phyloP scores from a whole-genome alignment of 30 jellyfish, hydroid and myxozoan genomes.

The Hydractinia symbiolongicarpus region DNA sequence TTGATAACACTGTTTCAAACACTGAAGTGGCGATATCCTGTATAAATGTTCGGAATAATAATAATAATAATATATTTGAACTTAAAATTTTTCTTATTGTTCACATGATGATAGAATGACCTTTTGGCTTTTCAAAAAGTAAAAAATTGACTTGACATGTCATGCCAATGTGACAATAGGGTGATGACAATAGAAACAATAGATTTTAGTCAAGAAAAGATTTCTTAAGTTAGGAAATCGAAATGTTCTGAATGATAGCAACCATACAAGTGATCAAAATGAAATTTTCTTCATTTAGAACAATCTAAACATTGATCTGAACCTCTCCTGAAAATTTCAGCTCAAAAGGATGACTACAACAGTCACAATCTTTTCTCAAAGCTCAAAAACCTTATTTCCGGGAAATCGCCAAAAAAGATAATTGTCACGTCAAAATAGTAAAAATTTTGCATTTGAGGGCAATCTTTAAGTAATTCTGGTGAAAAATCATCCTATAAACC shows the following conservation, averaged over 20 bases:
- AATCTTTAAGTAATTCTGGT: neutral
- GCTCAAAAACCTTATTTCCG: neutral
- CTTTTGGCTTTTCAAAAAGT: too few species aligned
- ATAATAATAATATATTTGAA: too few species aligned
- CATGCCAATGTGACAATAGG: conserved; percentile 9
- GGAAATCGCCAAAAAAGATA: conserved; percentile 10
- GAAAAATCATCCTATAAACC: neutral
- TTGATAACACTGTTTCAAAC: too few species aligned
- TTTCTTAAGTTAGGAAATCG: neutral
- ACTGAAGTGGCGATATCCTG: too few species aligned
- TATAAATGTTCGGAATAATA: too few species aligned
- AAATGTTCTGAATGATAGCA: neutral
- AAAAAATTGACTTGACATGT: too few species aligned
- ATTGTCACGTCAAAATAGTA: neutral
- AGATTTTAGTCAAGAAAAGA: neutral
- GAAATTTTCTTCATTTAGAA: neutral
- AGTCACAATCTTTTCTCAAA: conserved; percentile 10
- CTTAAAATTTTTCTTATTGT: too few species aligned
- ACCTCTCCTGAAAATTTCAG: conserved; percentile 19
- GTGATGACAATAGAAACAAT: conserved; percentile 7
- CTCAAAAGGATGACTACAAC: conserved; percentile 4
- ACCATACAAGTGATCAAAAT: conserved; percentile 1
- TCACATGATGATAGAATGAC: too few species aligned
- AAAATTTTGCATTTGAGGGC: neutral
- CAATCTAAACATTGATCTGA: neutral